Evolutionary conservation across 2,113 vertebrate species (phyloP), one percentile per base, ranked within the genome.

Genomic region (Dasyornis broadbenti): DNA sequence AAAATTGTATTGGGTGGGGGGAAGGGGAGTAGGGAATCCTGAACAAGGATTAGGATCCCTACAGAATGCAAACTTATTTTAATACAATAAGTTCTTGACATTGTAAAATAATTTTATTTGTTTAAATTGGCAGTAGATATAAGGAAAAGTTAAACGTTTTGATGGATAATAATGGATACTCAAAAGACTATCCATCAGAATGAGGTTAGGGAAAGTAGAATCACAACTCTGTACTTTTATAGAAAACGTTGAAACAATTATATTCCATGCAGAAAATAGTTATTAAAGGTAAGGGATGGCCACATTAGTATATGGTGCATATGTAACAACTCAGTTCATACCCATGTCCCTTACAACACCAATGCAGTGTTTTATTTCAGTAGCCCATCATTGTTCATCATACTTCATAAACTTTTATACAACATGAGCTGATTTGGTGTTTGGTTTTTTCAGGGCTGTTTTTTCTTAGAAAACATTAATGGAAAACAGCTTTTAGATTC

Each of bases 1-100:
- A 64, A 78, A 90, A 31, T 8, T 42, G 3, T 40, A 11, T 1
- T 2, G 8, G 13, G 4, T 23, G 1, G 3, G 17, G 26, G 15
- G 20, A 1, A n/a, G 44, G 15, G 8, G 20, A 26, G 8, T 13
- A 33, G 8, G 33, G 15, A 83, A 19, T 79, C 27, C 27, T 85
- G 45, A 24, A 11, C 11, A 47, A 81, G 17, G 30, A 57, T 54
- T 63, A 42, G 45, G 13, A 66, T 86, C 23, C 20, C 18, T 83
- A 15, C 21, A 57, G 59, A 82, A 63, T 54, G 44, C 27, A 54
- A 20, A n/a, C 4, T 70, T 64, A 18, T 12, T 87, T 84, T 80
- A 60, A 33, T 59, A 22, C 10, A 31, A 4, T 73, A 31, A 27
- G 27, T 61, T 71, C 53, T 14, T 79, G 7, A 18, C 13, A 39